Percentiles rank a stretch among this genome's conserved stretches.
Evolutionary conservation across 2,113 vertebrate species (phyloP).

Genomic region (Paedocypris sp.): DNA sequence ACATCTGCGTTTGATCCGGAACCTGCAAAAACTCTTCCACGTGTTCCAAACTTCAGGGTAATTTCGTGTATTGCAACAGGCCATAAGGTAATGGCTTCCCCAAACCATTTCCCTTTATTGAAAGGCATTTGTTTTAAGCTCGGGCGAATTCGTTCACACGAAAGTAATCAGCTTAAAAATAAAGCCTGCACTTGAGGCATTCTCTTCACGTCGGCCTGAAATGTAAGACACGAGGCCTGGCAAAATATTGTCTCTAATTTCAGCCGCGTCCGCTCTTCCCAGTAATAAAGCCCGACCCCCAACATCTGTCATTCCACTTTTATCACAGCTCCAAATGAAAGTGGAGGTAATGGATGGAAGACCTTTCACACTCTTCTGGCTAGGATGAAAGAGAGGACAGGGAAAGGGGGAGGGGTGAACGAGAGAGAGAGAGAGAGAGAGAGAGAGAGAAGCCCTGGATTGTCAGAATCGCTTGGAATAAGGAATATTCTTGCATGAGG

Average conservation of each 20-base stretch:
- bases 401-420: slow-evolving; percentile 37
- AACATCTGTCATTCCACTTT: slow-evolving; percentile 43
- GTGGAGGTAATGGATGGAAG: slow-evolving; percentile 46
- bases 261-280: slow-evolving; percentile 4
- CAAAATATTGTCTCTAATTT: slow-evolving; percentile 25
- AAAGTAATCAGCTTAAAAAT: slow-evolving; percentile 14
- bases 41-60: neutral
- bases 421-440: neutral
- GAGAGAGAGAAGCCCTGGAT: slow-evolving; percentile 47
- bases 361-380: slow-evolving; percentile 53
- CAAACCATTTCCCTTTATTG: neutral
- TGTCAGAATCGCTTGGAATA: slow-evolving; percentile 61
- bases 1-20: no score
- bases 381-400: slow-evolving; percentile 55
- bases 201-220: neutral
- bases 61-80: neutral
- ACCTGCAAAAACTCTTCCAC: neutral
- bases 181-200: slow-evolving; percentile 7
- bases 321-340: slow-evolving; percentile 52
- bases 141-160: neutral
- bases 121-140: neutral
- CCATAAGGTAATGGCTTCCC: slow-evolving; percentile 2
- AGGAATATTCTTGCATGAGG: slow-evolving; percentile 62
- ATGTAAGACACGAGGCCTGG: neutral
- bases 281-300: neutral